phyloP scores from a whole-genome alignment of 2,113 vertebrate genomes.

The Pterocles burchelli region DNA sequence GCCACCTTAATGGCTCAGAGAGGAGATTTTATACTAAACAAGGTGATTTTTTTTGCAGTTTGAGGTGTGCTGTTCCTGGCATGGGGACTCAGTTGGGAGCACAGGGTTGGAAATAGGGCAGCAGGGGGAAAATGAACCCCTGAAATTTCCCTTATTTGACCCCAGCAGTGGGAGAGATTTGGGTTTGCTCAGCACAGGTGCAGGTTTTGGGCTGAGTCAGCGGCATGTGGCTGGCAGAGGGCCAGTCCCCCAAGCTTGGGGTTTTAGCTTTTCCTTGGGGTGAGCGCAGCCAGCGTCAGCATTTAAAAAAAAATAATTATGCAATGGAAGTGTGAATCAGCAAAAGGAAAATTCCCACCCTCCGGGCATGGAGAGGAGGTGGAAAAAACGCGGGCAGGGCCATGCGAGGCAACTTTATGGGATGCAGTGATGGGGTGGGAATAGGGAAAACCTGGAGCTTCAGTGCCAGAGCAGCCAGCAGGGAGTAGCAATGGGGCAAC shows the following conservation, averaged over 20 bases:
- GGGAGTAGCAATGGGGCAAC: accelerated
- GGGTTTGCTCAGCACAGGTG: conserved; percentile 2
- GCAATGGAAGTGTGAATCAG: not conserved
- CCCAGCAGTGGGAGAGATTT: not conserved
- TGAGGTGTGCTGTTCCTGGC: not conserved
- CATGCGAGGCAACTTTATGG: not conserved
- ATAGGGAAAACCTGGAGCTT: not conserved
- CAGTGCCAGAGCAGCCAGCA: accelerated
- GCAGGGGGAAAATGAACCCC: not conserved
- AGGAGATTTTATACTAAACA: not conserved
- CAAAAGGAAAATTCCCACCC: conserved; percentile 46
- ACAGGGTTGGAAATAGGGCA: not conserved
- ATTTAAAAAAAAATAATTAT: not conserved
- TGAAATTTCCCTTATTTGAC: not conserved
- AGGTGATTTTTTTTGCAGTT: accelerated
- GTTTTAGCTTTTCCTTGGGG: conserved; percentile 23
- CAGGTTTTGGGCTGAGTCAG: not conserved
- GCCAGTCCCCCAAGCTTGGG: not conserved
- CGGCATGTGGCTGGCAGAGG: conserved; percentile 11
- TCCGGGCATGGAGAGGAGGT: not conserved
- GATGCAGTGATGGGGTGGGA: not conserved
- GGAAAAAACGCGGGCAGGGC: not conserved
- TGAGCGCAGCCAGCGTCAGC: not conserved
- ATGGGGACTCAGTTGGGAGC: accelerated
- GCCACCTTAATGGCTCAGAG: not conserved